phyloP scores from a whole-genome alignment of 2,797 vertebrate species.

The Enteromius argenteus region DNA sequence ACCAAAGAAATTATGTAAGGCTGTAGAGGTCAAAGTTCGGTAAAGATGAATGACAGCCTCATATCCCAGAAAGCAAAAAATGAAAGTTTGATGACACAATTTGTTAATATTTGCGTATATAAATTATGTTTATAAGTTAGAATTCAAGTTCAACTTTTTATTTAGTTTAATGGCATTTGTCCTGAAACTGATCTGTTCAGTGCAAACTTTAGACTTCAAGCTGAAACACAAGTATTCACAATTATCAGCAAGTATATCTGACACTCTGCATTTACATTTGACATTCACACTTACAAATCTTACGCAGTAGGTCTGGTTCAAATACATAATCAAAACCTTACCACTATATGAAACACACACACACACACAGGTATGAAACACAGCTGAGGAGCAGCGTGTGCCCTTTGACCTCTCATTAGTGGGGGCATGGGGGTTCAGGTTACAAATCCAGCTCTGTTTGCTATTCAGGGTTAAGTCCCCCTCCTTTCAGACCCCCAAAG shows the following conservation, averaged over 20 bases:
- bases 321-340: slow-evolving; percentile 13
- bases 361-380: slow-evolving; percentile 74
- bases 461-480: slow-evolving; percentile 89
- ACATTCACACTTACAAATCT: slow-evolving; percentile 5
- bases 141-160: slow-evolving; percentile 1
- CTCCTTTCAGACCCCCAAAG: slow-evolving; percentile 95
- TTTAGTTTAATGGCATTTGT: not conserved
- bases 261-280: slow-evolving; percentile 1
- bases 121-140: not conserved
- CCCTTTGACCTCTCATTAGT: slow-evolving; percentile 97
- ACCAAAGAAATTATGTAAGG: slow-evolving; percentile 36
- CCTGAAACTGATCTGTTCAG: not conserved
- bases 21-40: slow-evolving; percentile 20
- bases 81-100: not conserved
- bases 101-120: not conserved
- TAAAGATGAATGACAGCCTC: slow-evolving; percentile 29
- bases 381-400: slow-evolving; percentile 69
- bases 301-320: slow-evolving; percentile 12
- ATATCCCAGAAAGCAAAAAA: slow-evolving; percentile 33
- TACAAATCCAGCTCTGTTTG: slow-evolving; percentile 98
- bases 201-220: not conserved
- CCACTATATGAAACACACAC: slow-evolving; percentile 7
- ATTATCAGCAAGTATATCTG: slow-evolving; percentile 9
- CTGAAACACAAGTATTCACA: not conserved
- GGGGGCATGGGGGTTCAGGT: slow-evolving; percentile 77